Conservation (phyloP, 2,113 vertebrate species). For the Lonchura striata region DNA sequence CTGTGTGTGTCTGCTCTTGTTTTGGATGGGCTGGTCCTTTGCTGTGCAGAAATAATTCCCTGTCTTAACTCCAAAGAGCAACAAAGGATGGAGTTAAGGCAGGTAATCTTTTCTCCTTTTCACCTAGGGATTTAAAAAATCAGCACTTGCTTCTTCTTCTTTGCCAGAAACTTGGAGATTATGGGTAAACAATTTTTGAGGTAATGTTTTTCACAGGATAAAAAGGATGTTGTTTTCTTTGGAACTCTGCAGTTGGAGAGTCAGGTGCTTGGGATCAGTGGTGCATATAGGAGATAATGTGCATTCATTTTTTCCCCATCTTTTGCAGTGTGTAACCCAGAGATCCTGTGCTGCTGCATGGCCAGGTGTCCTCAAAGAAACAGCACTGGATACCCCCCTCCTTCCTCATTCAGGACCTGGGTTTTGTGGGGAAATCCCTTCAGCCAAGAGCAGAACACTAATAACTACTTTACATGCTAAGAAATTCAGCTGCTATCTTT, state of each 20-base stretch:
- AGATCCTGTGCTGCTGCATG: background rate
- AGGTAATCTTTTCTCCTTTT: background rate
- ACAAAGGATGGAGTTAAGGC: background rate
- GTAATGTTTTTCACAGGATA: background rate
- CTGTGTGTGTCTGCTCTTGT: background rate
- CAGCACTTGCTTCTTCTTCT: background rate
- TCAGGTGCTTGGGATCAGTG: background rate
- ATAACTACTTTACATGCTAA: background rate
- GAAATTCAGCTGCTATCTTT: background rate
- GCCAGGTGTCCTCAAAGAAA: background rate
- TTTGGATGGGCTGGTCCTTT: background rate
- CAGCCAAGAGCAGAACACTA: background rate
- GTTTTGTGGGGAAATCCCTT: background rate
- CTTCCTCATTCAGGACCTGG: background rate
- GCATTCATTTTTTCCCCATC: background rate
- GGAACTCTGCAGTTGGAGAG: background rate
- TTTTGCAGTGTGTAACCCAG: background rate
- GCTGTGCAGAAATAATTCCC: background rate
- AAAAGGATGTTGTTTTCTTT: background rate
- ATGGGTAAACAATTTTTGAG: background rate
- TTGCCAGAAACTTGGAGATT: background rate
- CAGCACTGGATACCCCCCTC: background rate
- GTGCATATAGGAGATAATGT: background rate
- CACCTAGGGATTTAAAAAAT: background rate
- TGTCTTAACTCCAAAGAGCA: background rate